These are phyloP conservation scores for Drosophila azteca DNA, from an alignment of 1,140 invertebrate species.

Conservation along the genomic window DNA sequence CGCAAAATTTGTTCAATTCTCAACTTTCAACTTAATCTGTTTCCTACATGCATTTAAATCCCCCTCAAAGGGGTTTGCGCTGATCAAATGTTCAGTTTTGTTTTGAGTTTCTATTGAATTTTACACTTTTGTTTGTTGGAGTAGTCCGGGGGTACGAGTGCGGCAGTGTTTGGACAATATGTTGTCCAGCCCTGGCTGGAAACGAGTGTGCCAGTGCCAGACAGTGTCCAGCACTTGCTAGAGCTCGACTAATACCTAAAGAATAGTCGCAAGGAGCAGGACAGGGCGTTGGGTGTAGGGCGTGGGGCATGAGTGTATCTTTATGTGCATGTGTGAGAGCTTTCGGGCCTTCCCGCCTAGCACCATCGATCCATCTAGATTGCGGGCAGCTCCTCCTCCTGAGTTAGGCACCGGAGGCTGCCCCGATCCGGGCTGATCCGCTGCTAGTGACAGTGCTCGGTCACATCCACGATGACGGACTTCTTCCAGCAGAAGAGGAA, in stretches of 20 bases:
- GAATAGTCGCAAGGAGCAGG: slow-evolving; percentile 16
- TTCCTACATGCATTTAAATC: too few species aligned
- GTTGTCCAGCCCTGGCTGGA: too few species aligned
- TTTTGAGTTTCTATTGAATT: too few species aligned
- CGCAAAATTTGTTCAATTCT: too few species aligned
- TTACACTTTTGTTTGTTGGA: too few species aligned
- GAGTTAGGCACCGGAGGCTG: slow-evolving; percentile 54
- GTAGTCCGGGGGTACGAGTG: too few species aligned
- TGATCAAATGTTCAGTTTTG: too few species aligned
- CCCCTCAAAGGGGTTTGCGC: too few species aligned
- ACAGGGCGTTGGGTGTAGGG: background rate
- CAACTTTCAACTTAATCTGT: too few species aligned
- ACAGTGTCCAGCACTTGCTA: too few species aligned
- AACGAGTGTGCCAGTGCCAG: too few species aligned
- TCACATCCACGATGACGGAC: slow-evolving; percentile 94
- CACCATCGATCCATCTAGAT: slow-evolving; percentile 18
- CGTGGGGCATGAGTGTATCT: slow-evolving; percentile 13
- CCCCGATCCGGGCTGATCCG: slow-evolving; percentile 18
- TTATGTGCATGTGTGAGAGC: slow-evolving; percentile 25
- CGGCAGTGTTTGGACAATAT: too few species aligned
- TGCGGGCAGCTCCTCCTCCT: slow-evolving; percentile 12
- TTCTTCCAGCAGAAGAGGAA: slow-evolving; percentile 98
- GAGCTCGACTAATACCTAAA: slow-evolving; percentile 9
- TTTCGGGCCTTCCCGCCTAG: slow-evolving; percentile 42
- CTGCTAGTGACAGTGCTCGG: slow-evolving; percentile 96